phyloP scores from a whole-genome alignment of 2,888 invertebrate genomes.

The Hyalella azteca region DNA sequence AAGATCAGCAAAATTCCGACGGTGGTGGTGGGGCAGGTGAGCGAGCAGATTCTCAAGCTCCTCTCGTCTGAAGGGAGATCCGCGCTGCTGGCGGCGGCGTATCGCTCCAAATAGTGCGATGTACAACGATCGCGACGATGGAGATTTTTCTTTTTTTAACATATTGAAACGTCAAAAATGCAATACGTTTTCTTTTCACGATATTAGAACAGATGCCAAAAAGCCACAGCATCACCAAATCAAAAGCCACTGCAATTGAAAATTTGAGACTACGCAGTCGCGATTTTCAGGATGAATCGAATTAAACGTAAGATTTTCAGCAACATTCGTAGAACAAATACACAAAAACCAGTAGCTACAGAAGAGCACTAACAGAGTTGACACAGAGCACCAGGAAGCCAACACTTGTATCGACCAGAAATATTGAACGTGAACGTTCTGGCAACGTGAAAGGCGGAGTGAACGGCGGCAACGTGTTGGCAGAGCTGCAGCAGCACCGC shows the following conservation, averaged over 20 bases:
- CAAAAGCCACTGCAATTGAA: not conserved
- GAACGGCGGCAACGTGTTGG: not conserved
- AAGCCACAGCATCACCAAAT: not conserved
- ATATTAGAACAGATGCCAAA: too few relatives aligned
- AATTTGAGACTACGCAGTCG: too few relatives aligned
- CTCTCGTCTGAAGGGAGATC: not conserved
- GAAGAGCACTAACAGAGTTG: not conserved
- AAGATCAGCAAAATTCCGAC: not conserved
- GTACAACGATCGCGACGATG: slow-evolving; percentile 7
- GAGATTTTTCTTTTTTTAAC: not conserved
- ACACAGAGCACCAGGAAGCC: not conserved
- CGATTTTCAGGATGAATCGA: not conserved
- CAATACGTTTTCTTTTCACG: too few relatives aligned
- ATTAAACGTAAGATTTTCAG: not conserved
- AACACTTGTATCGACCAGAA: not conserved
- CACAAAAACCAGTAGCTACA: not conserved
- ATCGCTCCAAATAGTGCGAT: not conserved
- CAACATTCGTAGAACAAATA: not conserved
- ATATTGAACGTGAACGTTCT: too few relatives aligned
- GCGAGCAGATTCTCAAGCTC: slow-evolving; percentile 7
- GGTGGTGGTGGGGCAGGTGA: slow-evolving; percentile 19
- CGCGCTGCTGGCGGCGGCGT: not conserved
- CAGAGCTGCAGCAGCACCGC: not conserved
- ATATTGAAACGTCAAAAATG: too few relatives aligned
- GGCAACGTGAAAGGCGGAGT: not conserved